Percentiles rank a stretch among this genome's conserved stretches.
These are phyloP conservation scores for Clinocottus analis DNA, from an alignment of 2,113 vertebrate species.

Conservation along the genomic window DNA sequence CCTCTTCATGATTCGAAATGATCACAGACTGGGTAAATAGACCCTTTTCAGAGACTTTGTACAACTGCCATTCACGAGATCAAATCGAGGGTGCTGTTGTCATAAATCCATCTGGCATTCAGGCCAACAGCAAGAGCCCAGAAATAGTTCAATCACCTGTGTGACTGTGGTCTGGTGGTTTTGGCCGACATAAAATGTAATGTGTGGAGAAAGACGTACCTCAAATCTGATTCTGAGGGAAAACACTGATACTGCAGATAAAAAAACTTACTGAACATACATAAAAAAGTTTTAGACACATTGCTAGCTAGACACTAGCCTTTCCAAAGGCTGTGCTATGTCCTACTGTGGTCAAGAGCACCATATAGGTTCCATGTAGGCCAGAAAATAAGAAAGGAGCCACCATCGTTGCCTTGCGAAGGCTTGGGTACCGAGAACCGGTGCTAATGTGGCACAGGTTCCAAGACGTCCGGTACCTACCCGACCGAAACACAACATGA, in stretches of 20 bases:
- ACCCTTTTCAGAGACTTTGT: constrained; percentile 4
- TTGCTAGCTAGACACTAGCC: not conserved
- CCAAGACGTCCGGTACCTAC: too few relatives aligned
- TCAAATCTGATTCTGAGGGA: not conserved
- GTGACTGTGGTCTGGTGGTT: not conserved
- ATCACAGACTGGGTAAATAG: constrained; percentile 9
- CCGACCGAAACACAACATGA: too few relatives aligned
- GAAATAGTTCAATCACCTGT: not conserved
- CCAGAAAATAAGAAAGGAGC: not conserved
- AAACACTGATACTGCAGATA: not conserved
- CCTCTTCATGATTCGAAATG: not conserved
- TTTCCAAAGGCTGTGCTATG: not conserved
- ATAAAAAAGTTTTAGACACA: not conserved
- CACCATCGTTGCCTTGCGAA: too few relatives aligned
- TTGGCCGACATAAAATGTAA: not conserved
- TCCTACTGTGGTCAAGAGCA: not conserved
- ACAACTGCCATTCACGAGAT: constrained; percentile 4
- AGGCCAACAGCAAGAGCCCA: not conserved
- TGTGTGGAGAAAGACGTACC: not conserved
- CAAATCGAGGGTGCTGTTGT: constrained; percentile 8
- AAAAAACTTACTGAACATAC: not conserved
- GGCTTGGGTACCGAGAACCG: too few relatives aligned
- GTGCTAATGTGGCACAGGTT: too few relatives aligned
- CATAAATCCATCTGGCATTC: constrained; percentile 17
- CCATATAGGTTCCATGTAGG: not conserved